Conservation (phyloP, 2,113 vertebrate genomes). For the Siniperca knerii region DNA sequence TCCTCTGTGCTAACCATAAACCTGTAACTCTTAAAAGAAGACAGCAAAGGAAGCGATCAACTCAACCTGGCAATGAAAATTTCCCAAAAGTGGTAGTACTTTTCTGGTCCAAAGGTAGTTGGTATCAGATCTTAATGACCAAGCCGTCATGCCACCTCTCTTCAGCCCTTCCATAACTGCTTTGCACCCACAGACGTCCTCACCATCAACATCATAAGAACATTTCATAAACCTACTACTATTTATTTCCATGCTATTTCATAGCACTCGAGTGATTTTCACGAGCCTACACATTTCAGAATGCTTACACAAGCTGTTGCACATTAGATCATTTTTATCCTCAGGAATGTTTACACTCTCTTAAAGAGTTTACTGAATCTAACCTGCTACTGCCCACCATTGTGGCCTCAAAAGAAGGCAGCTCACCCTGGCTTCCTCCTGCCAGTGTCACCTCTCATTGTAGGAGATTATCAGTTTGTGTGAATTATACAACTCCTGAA, state of each 20-base stretch:
- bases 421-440: background rate
- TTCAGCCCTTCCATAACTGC: too few relatives aligned
- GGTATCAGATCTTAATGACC: background rate
- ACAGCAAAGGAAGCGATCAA: background rate
- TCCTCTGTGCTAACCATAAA: background rate
- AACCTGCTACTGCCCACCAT: background rate
- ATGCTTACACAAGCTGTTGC: background rate
- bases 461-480: background rate
- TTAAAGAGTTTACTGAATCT: background rate
- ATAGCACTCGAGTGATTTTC: constrained; percentile 17
- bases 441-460: background rate
- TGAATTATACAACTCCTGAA: background rate
- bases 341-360: background rate
- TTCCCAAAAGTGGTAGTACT: background rate
- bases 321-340: constrained; percentile 19
- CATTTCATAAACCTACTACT: constrained; percentile 8
- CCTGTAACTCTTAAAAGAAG: background rate
- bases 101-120: background rate
- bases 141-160: background rate
- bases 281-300: background rate
- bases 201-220: background rate
- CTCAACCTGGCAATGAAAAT: background rate
- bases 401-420: background rate
- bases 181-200: background rate
- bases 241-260: background rate